phyloP scores from a whole-genome alignment of 1,140 invertebrate species.

The Coelopa frigida region DNA sequence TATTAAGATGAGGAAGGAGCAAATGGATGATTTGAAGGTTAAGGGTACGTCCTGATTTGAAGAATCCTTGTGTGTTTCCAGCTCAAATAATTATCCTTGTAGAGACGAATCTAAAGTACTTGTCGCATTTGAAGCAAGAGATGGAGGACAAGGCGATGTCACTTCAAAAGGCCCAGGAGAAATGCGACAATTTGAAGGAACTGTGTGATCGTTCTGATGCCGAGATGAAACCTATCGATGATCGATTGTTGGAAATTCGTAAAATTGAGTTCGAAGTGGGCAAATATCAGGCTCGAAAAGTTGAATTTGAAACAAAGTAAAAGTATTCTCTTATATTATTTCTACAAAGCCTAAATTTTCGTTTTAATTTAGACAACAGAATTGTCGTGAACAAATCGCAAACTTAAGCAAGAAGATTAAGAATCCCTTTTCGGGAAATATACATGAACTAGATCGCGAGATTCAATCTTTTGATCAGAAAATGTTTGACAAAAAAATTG shows the following conservation, averaged over 20 bases:
- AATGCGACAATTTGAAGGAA: conserved; percentile 55
- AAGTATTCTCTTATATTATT: background rate
- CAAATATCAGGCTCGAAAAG: conserved; percentile 49
- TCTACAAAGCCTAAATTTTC: background rate
- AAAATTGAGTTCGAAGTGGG: conserved; percentile 51
- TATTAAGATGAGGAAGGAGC: conserved; percentile 62
- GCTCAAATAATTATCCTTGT: background rate
- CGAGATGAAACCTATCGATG: conserved; percentile 57
- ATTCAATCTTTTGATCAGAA: conserved; percentile 45
- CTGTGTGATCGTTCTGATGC: conserved; percentile 51
- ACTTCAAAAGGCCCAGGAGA: conserved; percentile 51
- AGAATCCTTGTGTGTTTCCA: background rate
- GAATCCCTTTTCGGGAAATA: conserved; percentile 22
- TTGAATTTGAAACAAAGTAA: conserved; percentile 52
- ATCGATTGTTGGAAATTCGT: conserved; percentile 52
- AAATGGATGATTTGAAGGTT: conserved; percentile 42
- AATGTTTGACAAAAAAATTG: conserved; percentile 43
- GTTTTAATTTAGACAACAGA: conserved; percentile 18
- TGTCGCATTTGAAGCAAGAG: conserved; percentile 51
- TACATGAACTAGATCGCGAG: conserved; percentile 51
- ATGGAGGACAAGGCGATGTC: conserved; percentile 50
- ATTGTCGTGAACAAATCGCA: conserved; percentile 34
- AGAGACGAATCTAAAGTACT: conserved; percentile 45
- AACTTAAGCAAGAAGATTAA: conserved; percentile 30
- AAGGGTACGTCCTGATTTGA: conserved; percentile 20